Conservation (phyloP, 2,113 vertebrate genomes). For the Anhinga rufa region DNA sequence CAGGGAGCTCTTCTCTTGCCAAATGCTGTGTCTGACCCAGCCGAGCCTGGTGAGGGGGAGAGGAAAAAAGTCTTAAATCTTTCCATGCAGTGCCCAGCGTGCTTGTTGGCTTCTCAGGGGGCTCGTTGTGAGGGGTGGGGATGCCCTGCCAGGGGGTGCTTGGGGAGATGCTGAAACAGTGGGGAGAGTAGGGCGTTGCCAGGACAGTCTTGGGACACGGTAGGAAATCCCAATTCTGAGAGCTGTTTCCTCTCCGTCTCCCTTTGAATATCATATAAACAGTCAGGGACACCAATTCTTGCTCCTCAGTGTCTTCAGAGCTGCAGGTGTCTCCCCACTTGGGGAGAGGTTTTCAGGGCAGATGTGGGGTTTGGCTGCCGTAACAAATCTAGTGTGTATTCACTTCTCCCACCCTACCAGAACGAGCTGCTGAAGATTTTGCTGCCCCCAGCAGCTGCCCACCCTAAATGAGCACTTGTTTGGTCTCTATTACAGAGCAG, state of each 20-base stretch:
- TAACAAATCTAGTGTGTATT: neutral
- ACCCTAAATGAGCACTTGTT: neutral
- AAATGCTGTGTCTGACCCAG: constrained; percentile 28
- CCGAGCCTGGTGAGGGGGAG: neutral
- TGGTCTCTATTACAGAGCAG: neutral
- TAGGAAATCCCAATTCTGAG: neutral
- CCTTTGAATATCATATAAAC: neutral
- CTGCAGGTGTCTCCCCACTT: neutral
- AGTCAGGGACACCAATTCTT: neutral
- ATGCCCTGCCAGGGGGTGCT: neutral
- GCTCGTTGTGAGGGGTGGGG: neutral
- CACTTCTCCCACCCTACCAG: neutral
- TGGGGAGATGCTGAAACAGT: neutral
- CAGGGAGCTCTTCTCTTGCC: constrained; percentile 49
- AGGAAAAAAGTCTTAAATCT: neutral
- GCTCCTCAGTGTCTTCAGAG: neutral
- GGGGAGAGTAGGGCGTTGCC: neutral
- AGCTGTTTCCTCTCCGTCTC: neutral
- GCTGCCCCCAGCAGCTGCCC: neutral
- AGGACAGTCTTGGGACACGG: accelerated
- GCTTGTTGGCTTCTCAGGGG: neutral
- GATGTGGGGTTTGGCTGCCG: neutral
- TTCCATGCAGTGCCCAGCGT: neutral
- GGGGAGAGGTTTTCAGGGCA: neutral
- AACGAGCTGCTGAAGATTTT: neutral